Base-by-base conservation (phyloP, 2,888 invertebrate species). In the Tanypteryx hageni region DNA sequence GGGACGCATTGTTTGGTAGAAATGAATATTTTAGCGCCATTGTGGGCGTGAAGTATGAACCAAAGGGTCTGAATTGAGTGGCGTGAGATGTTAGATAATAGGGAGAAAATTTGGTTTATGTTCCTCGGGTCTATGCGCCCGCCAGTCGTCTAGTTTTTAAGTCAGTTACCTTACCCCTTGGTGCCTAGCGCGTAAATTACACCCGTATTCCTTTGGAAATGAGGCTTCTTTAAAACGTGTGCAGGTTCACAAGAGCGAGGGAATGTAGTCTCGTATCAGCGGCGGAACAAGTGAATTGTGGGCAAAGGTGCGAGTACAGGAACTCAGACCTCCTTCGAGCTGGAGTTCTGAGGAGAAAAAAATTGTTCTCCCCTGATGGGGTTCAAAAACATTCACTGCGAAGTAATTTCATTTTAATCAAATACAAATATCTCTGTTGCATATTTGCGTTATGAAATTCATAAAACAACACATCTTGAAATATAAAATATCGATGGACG, bases 11-110 rank as follows among this genome's bases (percentile, higher is more conserved):
- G 89, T 89, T 89, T 89, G 89, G 89, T 44, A 89, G 89, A 89
- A 89, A 89, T 89, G 89, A 89, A 89, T 89, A 89, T 89, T 89
- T 89, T 89, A 89, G 89, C 61, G 61, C 89, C 89, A 89, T 89
- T 89, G 89, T 89, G 89, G 89, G 89, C 44, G 61, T 31, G 61
- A 86, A 86, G 86, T 61, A 86, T 14, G 85, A 22, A 59, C 27
- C 58, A 86, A 61, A 61, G 61, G 86, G 61, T 61, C 86, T 64
- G 86, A 86, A 86, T 86, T 61, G 86, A 61, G 86, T 57, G 86
- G 61, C 86, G 31, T 86, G 59, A 86, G 89, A 68, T 89, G 89
- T 61, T 64, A 89, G 89, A 86, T 86, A 86, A 68, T 64, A 64
- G 64, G 59, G 89, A 64, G 44, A 31, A 64, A 86, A 86, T 86